Conservation (phyloP, 2,113 vertebrate genomes). For the Hymenochirus boettgeri region DNA sequence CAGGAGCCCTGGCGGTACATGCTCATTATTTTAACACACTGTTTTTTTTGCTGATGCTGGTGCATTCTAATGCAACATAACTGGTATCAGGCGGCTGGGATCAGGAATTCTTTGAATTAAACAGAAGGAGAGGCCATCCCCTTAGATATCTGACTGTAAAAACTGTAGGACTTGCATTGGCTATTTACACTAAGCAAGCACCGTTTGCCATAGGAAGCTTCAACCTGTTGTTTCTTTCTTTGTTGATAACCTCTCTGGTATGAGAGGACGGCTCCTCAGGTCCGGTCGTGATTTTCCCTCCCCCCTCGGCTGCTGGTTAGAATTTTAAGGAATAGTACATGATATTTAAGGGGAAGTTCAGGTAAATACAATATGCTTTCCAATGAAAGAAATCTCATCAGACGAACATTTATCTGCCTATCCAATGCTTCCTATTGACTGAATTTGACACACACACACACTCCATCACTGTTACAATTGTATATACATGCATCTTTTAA, state of each 20-base stretch:
- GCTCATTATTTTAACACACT: background rate
- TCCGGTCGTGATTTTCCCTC: background rate
- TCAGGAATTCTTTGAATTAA: background rate
- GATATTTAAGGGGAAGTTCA: too few species aligned
- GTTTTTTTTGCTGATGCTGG: background rate
- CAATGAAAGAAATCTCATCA: too few species aligned
- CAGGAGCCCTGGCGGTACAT: too few species aligned
- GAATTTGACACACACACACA: too few species aligned
- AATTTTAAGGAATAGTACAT: too few species aligned
- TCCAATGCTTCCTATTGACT: too few species aligned
- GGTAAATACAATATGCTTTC: too few species aligned
- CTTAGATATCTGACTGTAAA: background rate
- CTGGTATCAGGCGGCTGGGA: background rate
- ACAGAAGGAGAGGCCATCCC: too few species aligned
- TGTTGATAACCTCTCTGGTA: background rate
- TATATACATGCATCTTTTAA: too few species aligned
- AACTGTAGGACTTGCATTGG: background rate
- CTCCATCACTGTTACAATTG: too few species aligned
- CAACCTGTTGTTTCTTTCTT: slow-evolving; percentile 13
- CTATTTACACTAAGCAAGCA: slow-evolving; percentile 7
- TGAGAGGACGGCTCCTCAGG: background rate
- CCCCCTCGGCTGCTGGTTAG: background rate
- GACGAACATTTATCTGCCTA: too few species aligned
- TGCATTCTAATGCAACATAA: background rate
- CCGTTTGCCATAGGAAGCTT: too few species aligned